These are phyloP conservation scores for Tetranychus urticae DNA, from an alignment of 1,140 invertebrate species.

Conservation along the genomic window DNA sequence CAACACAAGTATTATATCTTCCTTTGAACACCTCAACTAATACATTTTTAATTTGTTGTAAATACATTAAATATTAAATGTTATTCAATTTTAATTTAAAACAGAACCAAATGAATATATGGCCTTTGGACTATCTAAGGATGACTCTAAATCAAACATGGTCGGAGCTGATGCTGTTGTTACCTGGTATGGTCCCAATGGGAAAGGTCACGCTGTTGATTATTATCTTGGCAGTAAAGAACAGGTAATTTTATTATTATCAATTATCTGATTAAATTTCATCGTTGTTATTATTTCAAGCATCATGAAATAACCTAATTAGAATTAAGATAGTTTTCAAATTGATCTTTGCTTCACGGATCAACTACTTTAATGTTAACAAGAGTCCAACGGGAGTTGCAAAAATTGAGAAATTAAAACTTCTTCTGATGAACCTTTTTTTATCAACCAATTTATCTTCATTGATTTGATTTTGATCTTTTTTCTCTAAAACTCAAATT, in stretches of 20 bases:
- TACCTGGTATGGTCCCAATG: conserved; percentile 49
- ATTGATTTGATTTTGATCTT: no score
- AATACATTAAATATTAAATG: background rate
- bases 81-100: background rate
- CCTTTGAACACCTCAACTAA: conserved; percentile 27
- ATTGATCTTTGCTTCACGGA: no score
- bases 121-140: conserved; percentile 61
- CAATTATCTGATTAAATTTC: no score
- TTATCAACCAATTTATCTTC: no score
- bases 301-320: no score
- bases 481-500: no score
- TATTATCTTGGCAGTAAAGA: conserved; percentile 7
- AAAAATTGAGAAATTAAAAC: no score
- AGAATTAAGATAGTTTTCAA: no score
- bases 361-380: no score
- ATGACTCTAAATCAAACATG: conserved; percentile 43
- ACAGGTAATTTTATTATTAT: background rate
- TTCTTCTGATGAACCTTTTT: no score
- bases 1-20: background rate
- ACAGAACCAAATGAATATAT: conserved; percentile 50
- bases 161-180: conserved; percentile 58
- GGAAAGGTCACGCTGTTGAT: conserved; percentile 20
- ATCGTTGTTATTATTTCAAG: conserved; percentile 10
- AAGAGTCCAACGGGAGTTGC: no score
- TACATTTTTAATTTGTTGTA: conserved; percentile 38